A percentile compares a stretch with the other conserved stretches of the same genome.
phyloP scores from a whole-genome alignment of 2,797 vertebrate genomes.

The Limosa lapponica region DNA sequence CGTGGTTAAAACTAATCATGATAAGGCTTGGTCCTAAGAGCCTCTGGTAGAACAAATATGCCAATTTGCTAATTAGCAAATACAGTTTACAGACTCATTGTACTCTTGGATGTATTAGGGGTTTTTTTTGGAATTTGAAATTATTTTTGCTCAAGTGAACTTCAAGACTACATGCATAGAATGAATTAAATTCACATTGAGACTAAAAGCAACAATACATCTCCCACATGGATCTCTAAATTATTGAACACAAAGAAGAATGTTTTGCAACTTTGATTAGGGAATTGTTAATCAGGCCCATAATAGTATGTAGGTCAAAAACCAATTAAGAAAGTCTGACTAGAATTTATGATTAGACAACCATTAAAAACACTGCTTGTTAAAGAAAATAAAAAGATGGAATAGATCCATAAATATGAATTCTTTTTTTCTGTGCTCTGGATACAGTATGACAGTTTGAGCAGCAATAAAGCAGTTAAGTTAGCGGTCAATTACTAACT shows the following conservation, averaged over 20 bases:
- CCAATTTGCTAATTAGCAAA: not conserved
- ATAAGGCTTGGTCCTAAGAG: not conserved
- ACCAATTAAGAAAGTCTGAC: constrained; percentile 61
- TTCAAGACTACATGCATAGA: not conserved
- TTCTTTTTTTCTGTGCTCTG: not conserved
- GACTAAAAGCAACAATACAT: constrained; percentile 31
- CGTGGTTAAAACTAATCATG: not conserved
- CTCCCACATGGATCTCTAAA: constrained; percentile 62
- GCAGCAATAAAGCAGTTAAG: constrained; percentile 1
- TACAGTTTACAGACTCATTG: not conserved
- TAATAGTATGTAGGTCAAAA: constrained; percentile 68
- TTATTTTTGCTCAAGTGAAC: constrained; percentile 13
- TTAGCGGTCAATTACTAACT: constrained; percentile 9
- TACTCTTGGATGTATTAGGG: not conserved
- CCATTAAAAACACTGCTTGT: constrained; percentile 22
- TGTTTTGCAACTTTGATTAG: constrained; percentile 68
- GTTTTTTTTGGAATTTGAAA: not conserved
- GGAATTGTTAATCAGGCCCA: constrained; percentile 69
- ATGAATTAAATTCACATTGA: constrained; percentile 29
- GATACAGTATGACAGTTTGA: not conserved
- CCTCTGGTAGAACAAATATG: not conserved
- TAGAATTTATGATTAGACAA: constrained; percentile 57
- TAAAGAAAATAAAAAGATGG: not conserved
- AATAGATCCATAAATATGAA: not conserved
- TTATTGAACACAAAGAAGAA: constrained; percentile 70